Evolutionary conservation across 2,113 vertebrate species (phyloP).

Genomic region (Gymnorhina tibicen): DNA sequence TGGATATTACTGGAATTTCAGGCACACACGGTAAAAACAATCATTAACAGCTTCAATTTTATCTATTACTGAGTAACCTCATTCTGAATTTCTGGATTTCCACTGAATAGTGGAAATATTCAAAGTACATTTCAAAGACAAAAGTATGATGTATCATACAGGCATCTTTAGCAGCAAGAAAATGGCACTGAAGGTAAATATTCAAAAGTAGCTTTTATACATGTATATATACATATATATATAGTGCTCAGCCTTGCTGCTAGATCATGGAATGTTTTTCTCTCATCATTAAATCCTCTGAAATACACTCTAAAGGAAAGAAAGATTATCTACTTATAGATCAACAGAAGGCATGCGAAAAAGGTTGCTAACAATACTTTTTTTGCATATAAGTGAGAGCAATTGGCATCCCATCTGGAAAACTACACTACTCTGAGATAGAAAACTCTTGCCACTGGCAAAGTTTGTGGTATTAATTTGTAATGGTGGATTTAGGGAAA

Average conservation of each 20-base stretch:
- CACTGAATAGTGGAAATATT: background rate
- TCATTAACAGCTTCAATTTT: background rate
- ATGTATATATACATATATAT: background rate
- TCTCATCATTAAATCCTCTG: background rate
- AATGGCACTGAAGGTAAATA: background rate
- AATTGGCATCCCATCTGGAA: conserved; percentile 19
- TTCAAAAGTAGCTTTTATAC: background rate
- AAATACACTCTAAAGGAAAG: background rate
- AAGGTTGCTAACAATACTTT: conserved; percentile 13
- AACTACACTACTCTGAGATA: background rate
- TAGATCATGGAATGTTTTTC: background rate
- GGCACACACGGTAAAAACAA: background rate
- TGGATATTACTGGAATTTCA: background rate
- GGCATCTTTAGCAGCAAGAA: background rate
- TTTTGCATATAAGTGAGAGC: background rate
- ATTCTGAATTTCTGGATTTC: background rate
- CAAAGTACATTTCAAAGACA: background rate
- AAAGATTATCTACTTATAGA: background rate
- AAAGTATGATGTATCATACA: background rate
- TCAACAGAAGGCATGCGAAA: conserved; percentile 4
- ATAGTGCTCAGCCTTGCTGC: background rate
- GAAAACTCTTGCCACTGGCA: conserved; percentile 28
- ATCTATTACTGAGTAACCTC: background rate
- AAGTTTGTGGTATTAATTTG: conserved; percentile 53
- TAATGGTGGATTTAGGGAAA: conserved; percentile 48